These are phyloP conservation scores for Anneissia japonica DNA, from an alignment of 35 echinoderm and acorn worm species.

Conservation along the genomic window DNA sequence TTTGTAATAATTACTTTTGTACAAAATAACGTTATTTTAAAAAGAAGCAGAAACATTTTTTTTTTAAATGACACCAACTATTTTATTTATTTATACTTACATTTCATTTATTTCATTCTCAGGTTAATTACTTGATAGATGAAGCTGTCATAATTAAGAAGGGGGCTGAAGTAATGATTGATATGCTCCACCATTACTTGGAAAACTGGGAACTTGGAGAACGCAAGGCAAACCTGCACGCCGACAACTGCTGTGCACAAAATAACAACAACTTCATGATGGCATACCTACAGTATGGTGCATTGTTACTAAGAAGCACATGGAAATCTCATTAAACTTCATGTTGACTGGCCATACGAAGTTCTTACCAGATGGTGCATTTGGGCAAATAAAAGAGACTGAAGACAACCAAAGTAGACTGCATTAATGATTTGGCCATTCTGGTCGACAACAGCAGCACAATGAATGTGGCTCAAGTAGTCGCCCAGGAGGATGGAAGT, in stretches of 20 bases:
- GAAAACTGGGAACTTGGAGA: slow-evolving; percentile 22
- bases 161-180: slow-evolving; percentile 7
- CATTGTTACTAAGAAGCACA: neutral
- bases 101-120: no score
- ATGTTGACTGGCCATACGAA: slow-evolving; percentile 46
- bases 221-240: slow-evolving; percentile 15
- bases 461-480: no score
- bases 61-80: no score
- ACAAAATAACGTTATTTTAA: no score
- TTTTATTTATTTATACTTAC: no score
- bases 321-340: slow-evolving; percentile 16
- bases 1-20: no score
- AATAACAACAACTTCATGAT: slow-evolving; percentile 50
- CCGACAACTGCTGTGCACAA: slow-evolving; percentile 50
- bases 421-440: no score
- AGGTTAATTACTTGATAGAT: slow-evolving; percentile 53
- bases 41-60: no score
- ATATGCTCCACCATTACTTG: slow-evolving; percentile 24
- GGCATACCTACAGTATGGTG: slow-evolving; percentile 29
- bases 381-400: slow-evolving; percentile 35
- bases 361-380: slow-evolving; percentile 48
- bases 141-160: slow-evolving; percentile 15
- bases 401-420: neutral
- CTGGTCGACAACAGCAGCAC: no score
- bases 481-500: no score